These are phyloP conservation scores for Xestia xanthographa DNA, from an alignment of 2,888 invertebrate species.

Conservation along the genomic window DNA sequence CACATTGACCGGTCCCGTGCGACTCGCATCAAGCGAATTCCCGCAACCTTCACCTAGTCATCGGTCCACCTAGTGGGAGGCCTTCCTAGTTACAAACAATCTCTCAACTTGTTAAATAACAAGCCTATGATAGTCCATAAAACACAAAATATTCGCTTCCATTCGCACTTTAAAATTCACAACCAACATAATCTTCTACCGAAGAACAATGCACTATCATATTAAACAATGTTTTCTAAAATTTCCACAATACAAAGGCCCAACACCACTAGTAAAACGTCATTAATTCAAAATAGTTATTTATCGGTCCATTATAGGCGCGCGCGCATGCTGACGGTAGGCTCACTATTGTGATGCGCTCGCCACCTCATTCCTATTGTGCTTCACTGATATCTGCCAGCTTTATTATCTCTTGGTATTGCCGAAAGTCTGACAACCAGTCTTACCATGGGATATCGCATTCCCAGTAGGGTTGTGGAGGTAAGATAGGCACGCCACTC, in stretches of 20 bases:
- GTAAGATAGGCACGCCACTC: not conserved
- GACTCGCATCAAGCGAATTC: too few species aligned
- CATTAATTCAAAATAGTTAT: slow-evolving; percentile 79
- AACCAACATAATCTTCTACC: not conserved
- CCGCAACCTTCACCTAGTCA: too few species aligned
- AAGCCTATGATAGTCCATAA: not conserved
- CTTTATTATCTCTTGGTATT: slow-evolving; percentile 48
- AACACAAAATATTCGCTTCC: not conserved
- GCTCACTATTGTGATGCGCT: slow-evolving; percentile 76
- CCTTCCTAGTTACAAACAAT: not conserved
- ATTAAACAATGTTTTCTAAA: slow-evolving; percentile 48
- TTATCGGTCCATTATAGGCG: slow-evolving; percentile 81
- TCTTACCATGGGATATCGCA: not conserved
- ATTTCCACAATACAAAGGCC: slow-evolving; percentile 57
- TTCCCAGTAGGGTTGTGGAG: not conserved
- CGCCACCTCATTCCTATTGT: slow-evolving; percentile 81
- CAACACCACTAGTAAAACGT: slow-evolving; percentile 68
- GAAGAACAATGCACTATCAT: slow-evolving; percentile 22
- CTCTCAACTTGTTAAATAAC: not conserved
- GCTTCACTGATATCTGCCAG: slow-evolving; percentile 68
- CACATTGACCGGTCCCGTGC: too few species aligned
- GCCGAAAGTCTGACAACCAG: slow-evolving; percentile 7
- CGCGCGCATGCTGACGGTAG: slow-evolving; percentile 60
- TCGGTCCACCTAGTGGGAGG: too few species aligned
- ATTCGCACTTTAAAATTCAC: not conserved